phyloP scores from a whole-genome alignment of 1,140 invertebrate genomes.

The Hesperophylax magnus region DNA sequence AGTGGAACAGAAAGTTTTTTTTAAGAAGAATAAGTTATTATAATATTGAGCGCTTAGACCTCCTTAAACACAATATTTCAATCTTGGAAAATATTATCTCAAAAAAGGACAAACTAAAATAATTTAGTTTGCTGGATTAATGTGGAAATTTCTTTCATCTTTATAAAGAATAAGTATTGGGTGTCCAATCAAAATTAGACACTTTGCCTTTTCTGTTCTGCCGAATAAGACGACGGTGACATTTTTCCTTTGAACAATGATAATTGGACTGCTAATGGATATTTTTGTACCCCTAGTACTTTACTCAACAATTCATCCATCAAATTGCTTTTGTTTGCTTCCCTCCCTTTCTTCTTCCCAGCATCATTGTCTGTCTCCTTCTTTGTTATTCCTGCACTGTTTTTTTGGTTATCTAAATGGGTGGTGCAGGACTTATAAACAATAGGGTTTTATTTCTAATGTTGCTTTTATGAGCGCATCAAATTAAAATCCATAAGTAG shows the following conservation, averaged over 20 bases:
- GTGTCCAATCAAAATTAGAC: slow-evolving; percentile 31
- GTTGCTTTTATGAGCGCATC: too few relatives aligned
- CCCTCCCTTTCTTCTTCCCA: not conserved
- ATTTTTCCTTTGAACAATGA: slow-evolving; percentile 33
- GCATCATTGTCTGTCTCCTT: slow-evolving; percentile 23
- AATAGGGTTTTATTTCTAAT: too few relatives aligned
- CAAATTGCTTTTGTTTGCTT: slow-evolving; percentile 34
- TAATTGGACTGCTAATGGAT: slow-evolving; percentile 38
- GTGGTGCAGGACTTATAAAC: not conserved
- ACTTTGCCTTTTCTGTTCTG: not conserved
- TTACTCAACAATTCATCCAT: slow-evolving; percentile 34
- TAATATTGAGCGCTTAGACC: too few relatives aligned
- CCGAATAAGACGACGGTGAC: not conserved
- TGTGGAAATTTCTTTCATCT: too few relatives aligned
- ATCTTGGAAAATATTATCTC: too few relatives aligned
- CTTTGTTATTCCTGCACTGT: slow-evolving; percentile 16
- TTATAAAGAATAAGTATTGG: not conserved
- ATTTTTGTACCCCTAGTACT: slow-evolving; percentile 24
- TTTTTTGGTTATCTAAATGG: slow-evolving; percentile 10
- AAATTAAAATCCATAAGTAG: too few relatives aligned
- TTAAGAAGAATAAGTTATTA: too few relatives aligned
- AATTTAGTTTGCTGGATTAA: too few relatives aligned
- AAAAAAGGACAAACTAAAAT: too few relatives aligned
- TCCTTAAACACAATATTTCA: too few relatives aligned
- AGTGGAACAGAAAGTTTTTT: too few relatives aligned